phyloP scores from a whole-genome alignment of 2,888 invertebrate species.

The Cerceris ruficornis region DNA sequence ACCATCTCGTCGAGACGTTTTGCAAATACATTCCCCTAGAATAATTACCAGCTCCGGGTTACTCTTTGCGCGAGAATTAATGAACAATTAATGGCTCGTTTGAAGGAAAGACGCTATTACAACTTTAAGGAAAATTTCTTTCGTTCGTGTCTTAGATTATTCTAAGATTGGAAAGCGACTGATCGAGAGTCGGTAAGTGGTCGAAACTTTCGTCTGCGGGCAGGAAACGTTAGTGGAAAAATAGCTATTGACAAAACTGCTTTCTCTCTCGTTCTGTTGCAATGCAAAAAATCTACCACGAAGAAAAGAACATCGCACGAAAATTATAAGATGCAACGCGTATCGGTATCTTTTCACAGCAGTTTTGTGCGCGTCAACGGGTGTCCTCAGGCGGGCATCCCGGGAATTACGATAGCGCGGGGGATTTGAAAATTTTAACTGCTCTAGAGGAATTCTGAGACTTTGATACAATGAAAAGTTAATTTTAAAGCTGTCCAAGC shows the following conservation, averaged over 20 bases:
- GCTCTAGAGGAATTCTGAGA: too few species aligned
- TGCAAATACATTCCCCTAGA: too few species aligned
- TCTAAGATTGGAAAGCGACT: constrained; percentile 37
- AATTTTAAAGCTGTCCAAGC: too few species aligned
- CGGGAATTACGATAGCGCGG: too few species aligned
- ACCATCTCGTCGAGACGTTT: not conserved
- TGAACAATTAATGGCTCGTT: not conserved
- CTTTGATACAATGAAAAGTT: too few species aligned
- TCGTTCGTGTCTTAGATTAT: not conserved
- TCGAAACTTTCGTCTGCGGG: constrained; percentile 22
- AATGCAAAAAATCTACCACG: constrained; percentile 25
- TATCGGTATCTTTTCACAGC: not conserved
- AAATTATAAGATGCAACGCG: not conserved
- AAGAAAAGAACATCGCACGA: constrained; percentile 29
- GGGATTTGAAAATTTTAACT: too few species aligned
- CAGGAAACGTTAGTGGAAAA: constrained; percentile 35
- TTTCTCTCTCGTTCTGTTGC: constrained; percentile 17
- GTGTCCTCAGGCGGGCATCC: too few species aligned
- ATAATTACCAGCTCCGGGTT: too few species aligned
- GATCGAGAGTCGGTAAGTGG: constrained; percentile 23
- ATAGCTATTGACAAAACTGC: constrained; percentile 27
- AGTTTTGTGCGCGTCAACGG: too few species aligned
- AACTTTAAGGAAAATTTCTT: not conserved
- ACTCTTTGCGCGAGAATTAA: too few species aligned
- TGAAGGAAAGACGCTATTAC: constrained; percentile 1